phyloP scores from a whole-genome alignment of 2,888 invertebrate species.

The Drepana falcataria region DNA sequence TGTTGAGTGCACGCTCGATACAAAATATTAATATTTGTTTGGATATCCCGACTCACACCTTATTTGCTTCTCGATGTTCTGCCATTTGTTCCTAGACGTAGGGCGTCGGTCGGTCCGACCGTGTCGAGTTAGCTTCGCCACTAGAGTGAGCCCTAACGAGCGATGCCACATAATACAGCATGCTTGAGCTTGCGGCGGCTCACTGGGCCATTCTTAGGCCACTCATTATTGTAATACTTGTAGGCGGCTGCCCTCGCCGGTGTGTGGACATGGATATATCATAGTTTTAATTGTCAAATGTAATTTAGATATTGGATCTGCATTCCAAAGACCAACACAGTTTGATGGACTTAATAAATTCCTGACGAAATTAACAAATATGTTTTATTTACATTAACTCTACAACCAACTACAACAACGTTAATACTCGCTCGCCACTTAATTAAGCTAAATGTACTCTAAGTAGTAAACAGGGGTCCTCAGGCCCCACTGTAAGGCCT shows the following conservation, averaged over 20 bases:
- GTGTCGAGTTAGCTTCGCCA: conserved; percentile 42
- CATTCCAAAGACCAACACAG: conserved; percentile 75
- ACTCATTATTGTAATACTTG: conserved; percentile 10
- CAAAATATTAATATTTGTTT: conserved; percentile 45
- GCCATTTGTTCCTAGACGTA: conserved; percentile 35
- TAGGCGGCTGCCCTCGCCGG: conserved; percentile 15
- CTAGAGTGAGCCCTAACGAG: conserved; percentile 50
- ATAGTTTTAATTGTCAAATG: conserved; percentile 45
- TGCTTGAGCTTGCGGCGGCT: conserved; percentile 46
- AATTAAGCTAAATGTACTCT: too few relatives aligned
- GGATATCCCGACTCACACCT: conserved; percentile 61
- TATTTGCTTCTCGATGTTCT: conserved; percentile 59
- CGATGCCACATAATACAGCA: conserved; percentile 39
- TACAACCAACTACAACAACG: neutral
- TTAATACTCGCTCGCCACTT: neutral
- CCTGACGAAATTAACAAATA: conserved; percentile 30
- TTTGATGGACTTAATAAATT: conserved; percentile 72
- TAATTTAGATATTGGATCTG: conserved; percentile 66
- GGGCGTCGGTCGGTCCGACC: conserved; percentile 23
- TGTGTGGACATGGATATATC: conserved; percentile 27
- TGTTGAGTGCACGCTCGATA: conserved; percentile 72
- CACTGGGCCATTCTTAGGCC: neutral
- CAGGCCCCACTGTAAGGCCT: too few relatives aligned
- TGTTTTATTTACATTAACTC: conserved; percentile 14
- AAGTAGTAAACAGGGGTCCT: too few relatives aligned